Evolutionary conservation across 2,888 invertebrate species (phyloP), one percentile per base, ranked within the genome.

Genomic region (Tetragonula carbonaria): DNA sequence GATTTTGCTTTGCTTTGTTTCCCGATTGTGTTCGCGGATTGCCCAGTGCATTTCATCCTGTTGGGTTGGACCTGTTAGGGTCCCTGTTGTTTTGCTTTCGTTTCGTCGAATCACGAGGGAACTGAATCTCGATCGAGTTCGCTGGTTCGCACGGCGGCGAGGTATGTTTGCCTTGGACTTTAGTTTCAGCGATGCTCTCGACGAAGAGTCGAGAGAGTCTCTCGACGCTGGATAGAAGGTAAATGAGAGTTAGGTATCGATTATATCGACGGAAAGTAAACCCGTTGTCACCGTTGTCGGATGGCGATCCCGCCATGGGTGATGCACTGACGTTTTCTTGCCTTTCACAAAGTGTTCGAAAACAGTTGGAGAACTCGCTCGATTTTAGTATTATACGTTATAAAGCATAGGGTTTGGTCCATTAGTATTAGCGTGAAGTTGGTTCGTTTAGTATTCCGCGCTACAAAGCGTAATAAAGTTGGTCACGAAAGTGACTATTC

Each of bases 261-360:
- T 65, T 66, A 38, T 53, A 74, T 74, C 65, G 65, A 65, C 63
- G 53, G 65, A 65, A 38, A 53, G 63, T 65, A 53, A 38, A 74
- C 14, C 14, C n/a, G 28, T 16, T 23, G 23, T 62, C 62, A 23
- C 0, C 53, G 18, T 53, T 18, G 16, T 53, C 18, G 53, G 53
- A 53, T 53, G 53, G 53, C 2, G 51, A 4, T 51, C 53, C 2
- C 14, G 18, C 53, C 53, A 18, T 0, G 18, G 38, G 6, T 8
- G 38, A 38, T 38, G 38, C 38, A 1, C 33, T 33, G 38, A 38
- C 8, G 38, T 8, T 38, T 45, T 45, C 45, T 45, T 45, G 45
- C 45, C 11, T 33, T 33, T 8, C 45, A 45, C 8, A 28, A 45
- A 8, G 8, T 45, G 45, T 45, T 11, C 8, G 45, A 2, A 45